These are phyloP conservation scores for Mamestra configurata DNA, from an alignment of 1,140 invertebrate genomes.

Conservation along the genomic window DNA sequence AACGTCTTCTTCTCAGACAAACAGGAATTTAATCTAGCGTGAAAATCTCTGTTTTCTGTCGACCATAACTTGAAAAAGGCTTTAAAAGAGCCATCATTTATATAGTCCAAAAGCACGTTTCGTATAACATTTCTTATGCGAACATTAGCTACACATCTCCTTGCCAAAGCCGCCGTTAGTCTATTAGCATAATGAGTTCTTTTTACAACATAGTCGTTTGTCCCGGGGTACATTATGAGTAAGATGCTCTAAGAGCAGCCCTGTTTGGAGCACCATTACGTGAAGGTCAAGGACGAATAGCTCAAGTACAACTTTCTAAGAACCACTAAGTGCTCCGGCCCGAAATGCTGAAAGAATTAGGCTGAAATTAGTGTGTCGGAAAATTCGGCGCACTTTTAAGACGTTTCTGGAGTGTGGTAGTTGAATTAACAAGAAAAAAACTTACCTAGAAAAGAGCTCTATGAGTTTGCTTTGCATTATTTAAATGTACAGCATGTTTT, in stretches of 20 bases:
- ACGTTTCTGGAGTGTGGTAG: neutral
- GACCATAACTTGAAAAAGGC: neutral
- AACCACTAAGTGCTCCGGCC: constrained; percentile 21
- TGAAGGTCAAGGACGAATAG: constrained; percentile 32
- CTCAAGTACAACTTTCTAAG: constrained; percentile 34
- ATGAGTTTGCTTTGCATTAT: neutral
- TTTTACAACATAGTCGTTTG: neutral
- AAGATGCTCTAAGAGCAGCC: neutral
- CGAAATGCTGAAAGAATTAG: constrained; percentile 20
- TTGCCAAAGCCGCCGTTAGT: neutral
- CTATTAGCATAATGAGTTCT: neutral
- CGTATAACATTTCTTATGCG: neutral
- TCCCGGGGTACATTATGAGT: neutral
- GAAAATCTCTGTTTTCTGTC: too few species aligned
- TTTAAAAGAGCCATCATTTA: neutral
- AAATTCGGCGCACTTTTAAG: neutral
- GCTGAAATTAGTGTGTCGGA: constrained; percentile 4
- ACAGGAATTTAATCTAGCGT: neutral
- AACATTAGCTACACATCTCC: neutral
- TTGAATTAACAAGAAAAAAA: neutral
- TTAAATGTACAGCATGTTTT: neutral
- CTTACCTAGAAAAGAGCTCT: too few species aligned
- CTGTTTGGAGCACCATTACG: neutral
- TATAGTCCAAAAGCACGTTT: too few species aligned
- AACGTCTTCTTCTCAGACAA: neutral